Base-by-base conservation (phyloP, 2,797 vertebrate species). In the Coregonus ussuriensis region DNA sequence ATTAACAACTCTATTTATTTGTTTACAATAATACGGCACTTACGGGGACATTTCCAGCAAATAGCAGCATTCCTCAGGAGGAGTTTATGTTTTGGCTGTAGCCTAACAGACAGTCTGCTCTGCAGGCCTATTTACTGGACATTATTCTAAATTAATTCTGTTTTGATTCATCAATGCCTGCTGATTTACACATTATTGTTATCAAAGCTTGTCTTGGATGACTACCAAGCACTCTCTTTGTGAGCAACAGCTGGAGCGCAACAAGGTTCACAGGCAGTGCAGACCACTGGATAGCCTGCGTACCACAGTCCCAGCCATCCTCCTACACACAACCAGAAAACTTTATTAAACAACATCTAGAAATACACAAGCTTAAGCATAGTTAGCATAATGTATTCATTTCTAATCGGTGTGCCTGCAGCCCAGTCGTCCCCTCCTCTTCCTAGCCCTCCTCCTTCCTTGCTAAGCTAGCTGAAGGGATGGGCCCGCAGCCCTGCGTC, bases 371-470 rank as follows among this genome's bases (percentile, higher is more conserved):
- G 80, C 78, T 75, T 72, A 75, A 71, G 75, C 6, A 3, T 79
- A 63, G 81, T 87, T 79, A 77, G 65, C 76, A 85, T 87, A 87
- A 90, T 88, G 81, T 85, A 87, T 86, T 89, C 80, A 81, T 88
- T 88, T 83, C 88, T 90, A 89, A 89, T 87, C 68, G 70, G 25
- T 53, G 70, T 2, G 82, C 87, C 81, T 71, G 70, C 47, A 83
- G 84, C 86, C 75, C 77, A n/a, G 2, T 75, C 68, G 2, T 11
- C 79, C 82, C 72, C 77, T 65, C 79, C 76, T 82, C 79, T 79
- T 83, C 76, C 75, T 41, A 14, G 69, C 78, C 53, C 75, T 59
- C 72, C 82, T 74, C 67, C 74, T 72, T 47, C 7, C 41, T 47
- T 47, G 73, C 37, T 77, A 81, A 52, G 82, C 73, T 80, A 77